phyloP scores from a whole-genome alignment of 2,797 vertebrate genomes.

The Megalops cyprinoides region DNA sequence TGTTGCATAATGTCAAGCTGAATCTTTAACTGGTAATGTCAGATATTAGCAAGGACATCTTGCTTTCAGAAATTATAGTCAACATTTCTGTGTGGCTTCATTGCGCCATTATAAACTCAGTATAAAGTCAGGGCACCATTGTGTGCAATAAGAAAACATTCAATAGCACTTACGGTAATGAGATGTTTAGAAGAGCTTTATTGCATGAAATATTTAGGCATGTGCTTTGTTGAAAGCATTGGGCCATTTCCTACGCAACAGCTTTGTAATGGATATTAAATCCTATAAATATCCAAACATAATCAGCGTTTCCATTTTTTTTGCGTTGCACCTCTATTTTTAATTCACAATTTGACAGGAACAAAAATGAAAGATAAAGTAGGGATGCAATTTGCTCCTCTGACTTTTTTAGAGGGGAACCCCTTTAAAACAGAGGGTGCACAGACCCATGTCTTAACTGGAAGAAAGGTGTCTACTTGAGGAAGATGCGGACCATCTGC shows the following conservation, averaged over 20 bases:
- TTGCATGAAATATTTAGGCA: neutral
- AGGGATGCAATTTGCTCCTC: neutral
- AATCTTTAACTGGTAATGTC: neutral
- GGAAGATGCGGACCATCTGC: too few relatives aligned
- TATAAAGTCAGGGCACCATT: neutral
- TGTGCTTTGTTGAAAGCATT: neutral
- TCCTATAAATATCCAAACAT: slow-evolving; percentile 2
- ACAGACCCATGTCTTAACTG: too few relatives aligned
- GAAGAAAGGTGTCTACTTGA: too few relatives aligned
- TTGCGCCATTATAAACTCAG: neutral
- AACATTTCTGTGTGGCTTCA: neutral
- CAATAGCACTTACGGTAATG: neutral
- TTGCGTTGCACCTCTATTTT: too few relatives aligned
- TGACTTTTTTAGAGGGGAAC: too few relatives aligned
- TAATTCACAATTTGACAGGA: neutral
- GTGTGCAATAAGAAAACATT: neutral
- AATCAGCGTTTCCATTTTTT: neutral
- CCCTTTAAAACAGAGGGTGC: too few relatives aligned
- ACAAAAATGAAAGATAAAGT: neutral
- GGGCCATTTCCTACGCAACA: neutral
- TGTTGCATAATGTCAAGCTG: too few relatives aligned
- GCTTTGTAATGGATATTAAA: neutral
- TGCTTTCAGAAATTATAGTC: too few relatives aligned
- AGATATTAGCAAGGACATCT: neutral
- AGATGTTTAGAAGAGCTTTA: neutral